Base-by-base conservation (phyloP, 2,888 invertebrate species). In the Hipparchia sbordonii region DNA sequence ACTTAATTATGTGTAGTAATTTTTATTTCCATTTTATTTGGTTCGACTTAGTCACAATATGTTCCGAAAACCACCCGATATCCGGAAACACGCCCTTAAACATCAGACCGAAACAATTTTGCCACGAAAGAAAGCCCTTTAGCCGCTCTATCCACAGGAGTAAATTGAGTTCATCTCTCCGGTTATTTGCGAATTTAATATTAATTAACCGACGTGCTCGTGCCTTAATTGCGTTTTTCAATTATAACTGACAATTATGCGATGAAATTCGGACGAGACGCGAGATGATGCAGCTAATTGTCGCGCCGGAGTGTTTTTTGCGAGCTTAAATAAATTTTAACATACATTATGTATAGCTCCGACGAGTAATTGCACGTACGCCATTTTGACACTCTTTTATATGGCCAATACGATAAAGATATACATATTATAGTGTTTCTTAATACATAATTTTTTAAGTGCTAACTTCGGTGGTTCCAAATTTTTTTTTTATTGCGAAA, bases 141-240 rank as follows among this genome's bases (percentile, higher is more conserved):
- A 65, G 10, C 65, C 65, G 51, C 51, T 65, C 65, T 65, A 65
- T 12, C 12, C 13, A 12, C 33, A 39, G 5, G 8, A 33, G 33
- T 33, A 2, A n/a, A 12, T 65, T 52, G 48, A 51, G 33, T 33
- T 9, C 46, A 62, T 48, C 13, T 62, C 65, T 7, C 13, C 65
- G 52, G 65, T 65, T 65, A 94, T 94, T 94, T 91, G 91, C 91
- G 90, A 94, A 94, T 94, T 94, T 93, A 93, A 93, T 93, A 93
- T 93, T 94, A 93, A 94, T 94, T 94, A 94, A 91, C 90, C 86
- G 88, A 87, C 90, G 88, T 88, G 87, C 88, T 87, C 87, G 85
- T 82, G 82, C 83, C 82, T 86, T 93, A 92, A 93, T 93, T 92
- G 89, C 90, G 92, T 93, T 93, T 93, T 93, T 93, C 93, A 93